phyloP scores from a whole-genome alignment of 1,140 invertebrate genomes.

The Episyrphus balteatus region DNA sequence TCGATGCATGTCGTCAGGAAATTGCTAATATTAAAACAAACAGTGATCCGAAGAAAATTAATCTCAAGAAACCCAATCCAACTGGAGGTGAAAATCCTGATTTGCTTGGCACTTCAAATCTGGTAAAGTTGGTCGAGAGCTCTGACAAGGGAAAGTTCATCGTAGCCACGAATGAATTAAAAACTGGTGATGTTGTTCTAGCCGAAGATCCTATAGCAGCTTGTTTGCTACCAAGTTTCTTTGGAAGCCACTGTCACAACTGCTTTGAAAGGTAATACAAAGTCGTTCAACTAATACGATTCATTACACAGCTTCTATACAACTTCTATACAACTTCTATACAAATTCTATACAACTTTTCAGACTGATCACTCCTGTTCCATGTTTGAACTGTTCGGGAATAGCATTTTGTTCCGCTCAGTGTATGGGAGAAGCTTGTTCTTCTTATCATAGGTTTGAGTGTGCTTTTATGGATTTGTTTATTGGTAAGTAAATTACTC shows the following conservation, averaged over 20 bases:
- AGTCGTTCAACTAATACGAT: background rate
- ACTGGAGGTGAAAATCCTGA: slow-evolving; percentile 19
- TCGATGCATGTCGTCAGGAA: slow-evolving; percentile 17
- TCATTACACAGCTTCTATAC: background rate
- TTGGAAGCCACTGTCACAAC: slow-evolving; percentile 68
- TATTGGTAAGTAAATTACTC: slow-evolving; percentile 41
- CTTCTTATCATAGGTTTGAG: slow-evolving; percentile 68
- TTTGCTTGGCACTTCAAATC: slow-evolving; percentile 33
- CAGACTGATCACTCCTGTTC: slow-evolving; percentile 50
- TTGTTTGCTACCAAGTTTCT: slow-evolving; percentile 58
- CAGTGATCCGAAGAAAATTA: background rate
- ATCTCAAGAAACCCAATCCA: slow-evolving; percentile 1
- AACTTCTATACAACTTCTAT: background rate
- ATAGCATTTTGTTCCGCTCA: slow-evolving; percentile 61
- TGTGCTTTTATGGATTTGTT: slow-evolving; percentile 64
- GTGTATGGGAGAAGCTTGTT: slow-evolving; percentile 55
- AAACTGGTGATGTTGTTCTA: slow-evolving; percentile 54
- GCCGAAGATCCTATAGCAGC: slow-evolving; percentile 64
- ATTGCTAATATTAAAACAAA: slow-evolving; percentile 9
- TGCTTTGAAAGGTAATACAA: slow-evolving; percentile 64
- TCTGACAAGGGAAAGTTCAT: slow-evolving; percentile 42
- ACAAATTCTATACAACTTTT: background rate
- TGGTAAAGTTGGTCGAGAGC: slow-evolving; percentile 40
- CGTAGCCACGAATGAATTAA: slow-evolving; percentile 46
- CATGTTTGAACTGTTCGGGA: slow-evolving; percentile 62